Evolutionary conservation across 2,888 invertebrate species (phyloP), one percentile per base, ranked within the genome.

Genomic region (Hypsopygia costalis): DNA sequence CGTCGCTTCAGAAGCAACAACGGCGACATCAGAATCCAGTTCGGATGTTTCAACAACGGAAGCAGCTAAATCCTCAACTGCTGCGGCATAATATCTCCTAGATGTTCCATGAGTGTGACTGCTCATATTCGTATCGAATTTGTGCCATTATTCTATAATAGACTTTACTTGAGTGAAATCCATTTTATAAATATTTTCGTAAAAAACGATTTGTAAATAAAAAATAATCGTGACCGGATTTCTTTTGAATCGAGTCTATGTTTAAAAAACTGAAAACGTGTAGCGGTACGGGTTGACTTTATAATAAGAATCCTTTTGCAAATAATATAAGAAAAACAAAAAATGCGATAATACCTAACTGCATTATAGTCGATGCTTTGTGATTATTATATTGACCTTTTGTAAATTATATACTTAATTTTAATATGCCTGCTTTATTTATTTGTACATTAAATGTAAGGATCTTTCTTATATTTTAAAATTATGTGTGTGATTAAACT

Each of bases 1-100:
- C 8, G 8, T 2, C 4, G 11, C 36, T 41, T 49, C 50, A 3
- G 49, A 55, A 30, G 44, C 49, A 3, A 43, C 51, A 31, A n/a
- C 49, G 1, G 34, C 44, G 20, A 32, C 33, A 27, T 20, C 36
- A 8, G 35, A 34, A 10, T 7, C 37, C 9, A 8, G 36, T 43
- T 48, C 47, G 1, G 47, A 55, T 29, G 44, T 36, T 22, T 51
- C 62, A 11, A 58, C 62, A 5, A 57, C 54, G 20, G 57, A 61
- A 46, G 46, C 51, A 4, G 42, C 51, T 4, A 16, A 16, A 3
- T 4, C 16, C 11, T 43, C 51, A 6, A 45, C 55, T 8, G 48
- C 56, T 7, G 46, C 58, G 32, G 46, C 53, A 29, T 36, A 44
- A 37, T 11, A 16, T 11, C 33, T 38, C 7, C 28, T 20, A 25